Evolutionary conservation across 2,888 invertebrate genomes (phyloP).

Genomic region (Brenthis hecate): DNA sequence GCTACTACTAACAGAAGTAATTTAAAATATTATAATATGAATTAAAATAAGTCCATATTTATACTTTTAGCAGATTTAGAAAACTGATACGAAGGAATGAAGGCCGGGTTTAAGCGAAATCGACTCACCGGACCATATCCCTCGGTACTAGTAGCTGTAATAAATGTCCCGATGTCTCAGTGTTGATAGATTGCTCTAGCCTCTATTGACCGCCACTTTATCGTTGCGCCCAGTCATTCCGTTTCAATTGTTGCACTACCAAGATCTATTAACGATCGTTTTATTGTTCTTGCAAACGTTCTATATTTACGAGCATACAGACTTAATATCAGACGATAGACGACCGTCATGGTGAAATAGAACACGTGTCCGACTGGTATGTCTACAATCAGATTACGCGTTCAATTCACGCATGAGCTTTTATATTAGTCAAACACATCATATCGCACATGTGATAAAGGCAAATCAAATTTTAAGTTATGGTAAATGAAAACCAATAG

Average conservation of each 20-base stretch:
- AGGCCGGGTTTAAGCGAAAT: background rate
- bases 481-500: too few species aligned
- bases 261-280: conserved; percentile 27
- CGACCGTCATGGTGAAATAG: background rate
- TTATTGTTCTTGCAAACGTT: conserved; percentile 19
- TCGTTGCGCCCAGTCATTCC: conserved; percentile 42
- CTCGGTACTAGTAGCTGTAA: conserved; percentile 7
- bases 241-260: conserved; percentile 34
- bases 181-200: conserved; percentile 28
- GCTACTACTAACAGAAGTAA: too few species aligned
- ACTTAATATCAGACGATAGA: background rate
- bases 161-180: conserved; percentile 22
- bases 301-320: conserved; percentile 1
- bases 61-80: too few species aligned
- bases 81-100: too few species aligned
- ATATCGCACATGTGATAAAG: too few species aligned
- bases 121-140: background rate
- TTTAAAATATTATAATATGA: background rate
- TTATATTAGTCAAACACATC: too few species aligned
- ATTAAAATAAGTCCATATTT: background rate
- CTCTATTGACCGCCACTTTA: conserved; percentile 49
- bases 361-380: too few species aligned
- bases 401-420: too few species aligned
- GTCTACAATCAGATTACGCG: too few species aligned
- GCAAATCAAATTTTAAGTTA: too few species aligned